A percentile compares a stretch with the other conserved stretches of the same genome.
phyloP scores from a whole-genome alignment of 2,888 invertebrate genomes.

The Dioctria linearis region DNA sequence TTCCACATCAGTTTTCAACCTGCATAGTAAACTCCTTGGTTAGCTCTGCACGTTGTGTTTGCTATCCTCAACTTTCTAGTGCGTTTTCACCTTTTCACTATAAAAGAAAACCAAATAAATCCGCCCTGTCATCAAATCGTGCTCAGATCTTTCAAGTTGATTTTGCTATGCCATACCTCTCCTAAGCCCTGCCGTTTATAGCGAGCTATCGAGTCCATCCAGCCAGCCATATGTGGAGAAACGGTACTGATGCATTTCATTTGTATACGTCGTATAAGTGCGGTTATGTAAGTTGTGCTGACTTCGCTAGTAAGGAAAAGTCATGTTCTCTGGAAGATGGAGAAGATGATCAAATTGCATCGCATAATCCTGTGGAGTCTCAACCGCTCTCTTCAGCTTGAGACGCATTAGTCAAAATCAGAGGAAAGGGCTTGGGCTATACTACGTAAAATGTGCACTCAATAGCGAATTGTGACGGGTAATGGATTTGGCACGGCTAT shows the following conservation, averaged over 20 bases:
- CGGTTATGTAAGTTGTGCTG: constrained; percentile 9
- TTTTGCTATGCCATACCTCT: constrained; percentile 26
- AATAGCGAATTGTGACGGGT: background rate
- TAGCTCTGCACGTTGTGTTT: background rate
- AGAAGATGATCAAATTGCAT: constrained; percentile 44
- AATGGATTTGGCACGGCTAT: constrained; percentile 18
- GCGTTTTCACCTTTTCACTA: constrained; percentile 38
- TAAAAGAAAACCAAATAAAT: constrained; percentile 41
- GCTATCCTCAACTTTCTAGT: constrained; percentile 18
- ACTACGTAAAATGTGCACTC: background rate
- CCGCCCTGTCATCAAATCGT: constrained; percentile 48
- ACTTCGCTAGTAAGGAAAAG: constrained; percentile 2
- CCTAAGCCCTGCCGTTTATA: background rate
- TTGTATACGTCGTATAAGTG: constrained; percentile 30
- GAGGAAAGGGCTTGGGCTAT: constrained; percentile 1
- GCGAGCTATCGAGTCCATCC: background rate
- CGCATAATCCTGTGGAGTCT: constrained; percentile 7
- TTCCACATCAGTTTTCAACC: constrained; percentile 36
- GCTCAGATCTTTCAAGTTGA: constrained; percentile 36
- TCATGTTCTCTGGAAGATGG: constrained; percentile 39
- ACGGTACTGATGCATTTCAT: constrained; percentile 22
- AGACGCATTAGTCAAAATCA: constrained; percentile 37
- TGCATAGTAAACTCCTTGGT: constrained; percentile 37
- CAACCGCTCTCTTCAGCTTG: background rate
- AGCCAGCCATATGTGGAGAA: constrained; percentile 12